Conservation (phyloP, 2,113 vertebrate species). For the Pitta sordida region DNA sequence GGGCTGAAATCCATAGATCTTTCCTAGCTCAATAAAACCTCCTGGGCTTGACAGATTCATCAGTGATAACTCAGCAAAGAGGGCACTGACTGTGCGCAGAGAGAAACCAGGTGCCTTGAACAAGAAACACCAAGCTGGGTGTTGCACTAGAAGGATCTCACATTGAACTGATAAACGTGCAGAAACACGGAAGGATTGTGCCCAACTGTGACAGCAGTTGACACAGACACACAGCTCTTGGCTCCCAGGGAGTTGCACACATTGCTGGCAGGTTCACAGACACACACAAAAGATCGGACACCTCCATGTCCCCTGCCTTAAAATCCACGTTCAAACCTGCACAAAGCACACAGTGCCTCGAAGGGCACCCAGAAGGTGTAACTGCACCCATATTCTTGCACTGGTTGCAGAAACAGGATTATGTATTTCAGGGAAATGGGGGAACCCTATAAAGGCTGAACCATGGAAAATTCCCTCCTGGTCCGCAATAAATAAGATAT, state of each 20-base stretch:
- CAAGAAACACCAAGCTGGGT: background rate
- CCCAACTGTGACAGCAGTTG: background rate
- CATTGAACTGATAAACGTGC: background rate
- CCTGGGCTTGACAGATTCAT: constrained; percentile 49
- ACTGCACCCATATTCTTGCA: background rate
- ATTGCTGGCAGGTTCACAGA: background rate
- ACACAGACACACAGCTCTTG: accelerated
- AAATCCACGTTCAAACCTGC: background rate
- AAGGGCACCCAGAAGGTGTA: background rate
- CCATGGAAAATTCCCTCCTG: constrained; percentile 55
- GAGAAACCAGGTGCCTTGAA: background rate
- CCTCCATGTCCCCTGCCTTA: background rate
- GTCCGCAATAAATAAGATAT: constrained; percentile 38
- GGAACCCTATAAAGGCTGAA: background rate
- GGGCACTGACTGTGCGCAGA: background rate
- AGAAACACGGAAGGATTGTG: background rate
- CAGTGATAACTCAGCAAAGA: constrained; percentile 16
- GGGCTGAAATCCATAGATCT: constrained; percentile 59
- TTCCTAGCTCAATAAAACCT: constrained; percentile 55
- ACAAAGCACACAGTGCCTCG: background rate
- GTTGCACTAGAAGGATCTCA: background rate
- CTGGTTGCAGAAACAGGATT: background rate
- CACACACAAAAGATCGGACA: background rate
- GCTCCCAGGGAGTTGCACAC: background rate
- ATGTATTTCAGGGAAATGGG: background rate